Percentiles rank a stretch among this genome's conserved stretches.
Conservation (phyloP, 2,797 vertebrate genomes). For the Melanotaenia trifasciata region DNA sequence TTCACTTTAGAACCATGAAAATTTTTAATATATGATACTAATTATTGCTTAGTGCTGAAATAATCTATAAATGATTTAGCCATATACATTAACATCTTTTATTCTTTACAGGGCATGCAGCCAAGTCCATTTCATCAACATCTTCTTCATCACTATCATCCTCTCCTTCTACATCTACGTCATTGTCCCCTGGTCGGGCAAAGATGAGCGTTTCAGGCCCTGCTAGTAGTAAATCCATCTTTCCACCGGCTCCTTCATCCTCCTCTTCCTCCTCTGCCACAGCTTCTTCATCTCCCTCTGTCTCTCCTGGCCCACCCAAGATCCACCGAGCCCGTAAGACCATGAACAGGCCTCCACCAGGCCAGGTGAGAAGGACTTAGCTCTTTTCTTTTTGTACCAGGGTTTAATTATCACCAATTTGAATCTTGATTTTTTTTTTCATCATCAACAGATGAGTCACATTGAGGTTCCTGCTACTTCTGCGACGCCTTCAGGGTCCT, state of each 20-base stretch:
- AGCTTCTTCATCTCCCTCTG: constrained; percentile 63
- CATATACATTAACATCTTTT: neutral
- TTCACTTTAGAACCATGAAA: neutral
- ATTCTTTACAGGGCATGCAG: constrained; percentile 81
- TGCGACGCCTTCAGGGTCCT: constrained; percentile 56
- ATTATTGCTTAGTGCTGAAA: neutral
- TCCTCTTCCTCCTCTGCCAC: constrained; percentile 51
- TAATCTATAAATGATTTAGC: neutral
- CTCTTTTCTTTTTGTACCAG: neutral
- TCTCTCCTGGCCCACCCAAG: constrained; percentile 80
- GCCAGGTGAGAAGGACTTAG: constrained; percentile 80
- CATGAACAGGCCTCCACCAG: constrained; percentile 87
- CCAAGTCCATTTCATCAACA: constrained; percentile 83
- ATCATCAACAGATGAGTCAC: constrained; percentile 60
- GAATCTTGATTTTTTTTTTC: neutral
- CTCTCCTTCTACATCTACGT: constrained; percentile 71
- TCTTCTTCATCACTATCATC: constrained; percentile 56
- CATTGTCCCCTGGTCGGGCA: constrained; percentile 82
- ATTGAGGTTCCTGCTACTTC: constrained; percentile 52
- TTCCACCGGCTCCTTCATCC: constrained; percentile 54
- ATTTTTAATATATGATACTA: neutral
- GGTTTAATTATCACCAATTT: neutral
- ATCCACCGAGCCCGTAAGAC: constrained; percentile 93
- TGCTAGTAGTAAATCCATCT: constrained; percentile 75
- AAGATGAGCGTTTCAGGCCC: constrained; percentile 93